Evolutionary conservation across 2,888 invertebrate genomes (phyloP), one percentile per base, ranked within the genome.

Genomic region (Disparrhopalites patrizii): DNA sequence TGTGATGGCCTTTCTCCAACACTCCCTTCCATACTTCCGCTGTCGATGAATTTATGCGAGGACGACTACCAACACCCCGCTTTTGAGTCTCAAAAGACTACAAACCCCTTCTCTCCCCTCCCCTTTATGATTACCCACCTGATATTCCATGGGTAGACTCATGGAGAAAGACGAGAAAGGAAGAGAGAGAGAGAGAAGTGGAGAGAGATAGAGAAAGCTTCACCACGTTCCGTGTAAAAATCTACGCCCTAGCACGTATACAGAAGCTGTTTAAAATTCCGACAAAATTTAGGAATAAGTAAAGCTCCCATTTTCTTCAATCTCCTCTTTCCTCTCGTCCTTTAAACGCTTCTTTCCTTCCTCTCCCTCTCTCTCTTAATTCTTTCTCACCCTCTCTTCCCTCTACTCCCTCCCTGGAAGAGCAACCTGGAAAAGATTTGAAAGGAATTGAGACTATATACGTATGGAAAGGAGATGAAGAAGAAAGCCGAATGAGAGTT

Each of bases 1-100:
- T 57, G 40, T 57, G 57, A 57, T 57, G 57, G 57, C 40, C 57
- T 57, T 38, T 57, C 18, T 57, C 57, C 38, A 38, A 57, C 57
- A 25, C 57, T 15, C 40, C 36, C 33, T 5, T 20, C 13, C 15
- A n/a, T 4, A 55, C 54, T 55, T 62, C 55, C 38, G 52, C 52
- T 25, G 55, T 30, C 43, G 28, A 54, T 36, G 47, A 64, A 43
- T 64, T 55, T 63, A 55, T 47, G 64, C 55, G 47, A 31, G n/a
- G 10, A 7, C 23, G 51, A 55, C n/a, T n/a, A n/a, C n/a, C n/a
- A n/a, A n/a, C n/a, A n/a, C n/a, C n/a, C n/a, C 54, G 30, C 20
- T 20, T 31, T 28, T 33, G 25, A 51, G 2, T n/a, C n/a, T n/a
- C n/a, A n/a, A n/a, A n/a, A n/a, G n/a, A n/a, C n/a, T n/a, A n/a